These are phyloP conservation scores for Pseudochirops cupreus DNA, from an alignment of 2,797 vertebrate species.

Conservation along the genomic window DNA sequence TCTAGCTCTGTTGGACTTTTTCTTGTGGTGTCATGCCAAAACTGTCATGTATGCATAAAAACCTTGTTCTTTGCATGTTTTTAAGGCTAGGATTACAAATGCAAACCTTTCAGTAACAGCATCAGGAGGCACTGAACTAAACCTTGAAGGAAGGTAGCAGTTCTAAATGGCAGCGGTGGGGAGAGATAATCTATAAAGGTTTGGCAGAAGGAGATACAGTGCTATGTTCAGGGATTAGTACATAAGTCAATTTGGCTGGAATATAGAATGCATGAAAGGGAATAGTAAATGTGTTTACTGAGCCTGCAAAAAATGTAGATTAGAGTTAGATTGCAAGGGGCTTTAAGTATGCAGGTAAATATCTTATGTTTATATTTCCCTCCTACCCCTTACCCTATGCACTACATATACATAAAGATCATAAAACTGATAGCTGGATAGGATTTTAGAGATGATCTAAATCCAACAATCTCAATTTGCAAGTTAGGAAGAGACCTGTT, in stretches of 20 bases:
- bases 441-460: background rate
- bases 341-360: background rate
- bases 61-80: background rate
- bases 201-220: background rate
- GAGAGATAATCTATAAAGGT: background rate
- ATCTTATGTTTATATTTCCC: background rate
- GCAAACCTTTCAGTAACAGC: background rate
- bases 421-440: background rate
- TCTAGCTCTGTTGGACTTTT: background rate
- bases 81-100: background rate
- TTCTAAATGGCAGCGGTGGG: background rate
- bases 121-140: background rate
- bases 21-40: background rate
- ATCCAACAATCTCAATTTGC: background rate
- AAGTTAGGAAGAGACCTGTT: background rate
- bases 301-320: background rate
- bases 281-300: background rate
- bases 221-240: background rate
- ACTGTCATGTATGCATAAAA: background rate
- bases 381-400: background rate
- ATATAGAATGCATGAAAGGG: background rate
- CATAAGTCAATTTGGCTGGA: background rate
- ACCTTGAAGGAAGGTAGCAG: background rate
- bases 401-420: background rate
- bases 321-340: background rate